Evolutionary conservation across 2,797 vertebrate genomes (phyloP).

Genomic region (Synanceia verrucosa): DNA sequence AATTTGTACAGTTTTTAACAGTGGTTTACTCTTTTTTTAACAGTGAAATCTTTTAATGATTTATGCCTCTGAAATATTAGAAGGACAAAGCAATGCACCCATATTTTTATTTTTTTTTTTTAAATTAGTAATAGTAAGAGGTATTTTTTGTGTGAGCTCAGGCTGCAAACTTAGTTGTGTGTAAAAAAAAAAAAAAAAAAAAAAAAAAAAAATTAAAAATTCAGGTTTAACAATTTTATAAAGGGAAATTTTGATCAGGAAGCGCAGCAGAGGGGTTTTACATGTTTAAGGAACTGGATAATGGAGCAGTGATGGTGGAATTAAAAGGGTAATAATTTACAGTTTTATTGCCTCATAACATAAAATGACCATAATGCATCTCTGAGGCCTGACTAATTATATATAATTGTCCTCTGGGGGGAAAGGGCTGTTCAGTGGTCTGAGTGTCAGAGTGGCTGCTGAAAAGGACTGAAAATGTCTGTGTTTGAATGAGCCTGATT

Average conservation of each 20-base stretch:
- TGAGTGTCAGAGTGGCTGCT: conserved; percentile 1
- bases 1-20: background rate
- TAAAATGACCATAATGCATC: conserved; percentile 9
- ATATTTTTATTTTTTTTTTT: background rate
- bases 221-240: background rate
- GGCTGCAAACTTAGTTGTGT: background rate
- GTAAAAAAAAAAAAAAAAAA: no score
- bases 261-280: background rate
- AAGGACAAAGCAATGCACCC: background rate
- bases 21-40: background rate
- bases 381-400: conserved; percentile 25
- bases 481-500: conserved; percentile 33
- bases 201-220: no score
- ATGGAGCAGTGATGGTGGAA: background rate
- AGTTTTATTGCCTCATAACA: conserved; percentile 11
- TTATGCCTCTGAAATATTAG: background rate
- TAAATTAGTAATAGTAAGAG: no score
- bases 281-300: background rate
- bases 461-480: background rate
- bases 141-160: background rate
- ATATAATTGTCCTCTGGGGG: conserved; percentile 23
- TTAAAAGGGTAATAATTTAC: conserved; percentile 21
- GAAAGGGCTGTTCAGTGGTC: background rate
- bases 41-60: background rate
- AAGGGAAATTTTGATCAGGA: background rate